These are phyloP conservation scores for Synaphobranchus kaupii DNA, from an alignment of 2,797 vertebrate genomes.

Conservation along the genomic window DNA sequence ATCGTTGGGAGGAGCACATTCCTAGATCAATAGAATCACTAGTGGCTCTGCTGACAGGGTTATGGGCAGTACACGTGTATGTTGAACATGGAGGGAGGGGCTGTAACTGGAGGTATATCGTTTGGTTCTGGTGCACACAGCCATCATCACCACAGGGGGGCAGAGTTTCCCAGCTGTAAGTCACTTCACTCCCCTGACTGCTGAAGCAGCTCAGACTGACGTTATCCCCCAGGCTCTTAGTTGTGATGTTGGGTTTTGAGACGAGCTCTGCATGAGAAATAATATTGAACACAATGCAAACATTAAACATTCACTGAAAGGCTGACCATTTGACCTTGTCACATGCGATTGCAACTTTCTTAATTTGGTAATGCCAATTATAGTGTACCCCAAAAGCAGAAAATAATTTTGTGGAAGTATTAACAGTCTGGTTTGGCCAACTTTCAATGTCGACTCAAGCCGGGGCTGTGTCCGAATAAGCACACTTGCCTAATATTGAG, in stretches of 20 bases:
- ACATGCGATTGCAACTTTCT: too few species aligned
- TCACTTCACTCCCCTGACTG: constrained; percentile 25
- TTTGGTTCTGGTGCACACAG: constrained; percentile 11
- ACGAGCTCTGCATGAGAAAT: constrained; percentile 24
- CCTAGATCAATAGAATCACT: background rate
- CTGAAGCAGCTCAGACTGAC: constrained; percentile 17
- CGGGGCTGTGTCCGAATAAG: too few species aligned
- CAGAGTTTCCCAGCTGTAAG: constrained; percentile 21
- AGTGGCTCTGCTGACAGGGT: constrained; percentile 11
- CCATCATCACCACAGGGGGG: background rate
- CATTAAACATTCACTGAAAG: too few species aligned
- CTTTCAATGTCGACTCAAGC: too few species aligned
- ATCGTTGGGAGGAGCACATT: background rate
- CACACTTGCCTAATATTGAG: too few species aligned
- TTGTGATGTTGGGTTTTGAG: constrained; percentile 22
- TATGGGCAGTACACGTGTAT: constrained; percentile 1
- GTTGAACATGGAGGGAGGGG: background rate
- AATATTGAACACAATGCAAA: background rate
- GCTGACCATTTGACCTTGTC: too few species aligned
- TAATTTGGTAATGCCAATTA: too few species aligned
- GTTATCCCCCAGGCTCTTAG: constrained; percentile 2
- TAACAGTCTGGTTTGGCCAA: too few species aligned
- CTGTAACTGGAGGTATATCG: background rate
- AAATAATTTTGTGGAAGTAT: too few species aligned
- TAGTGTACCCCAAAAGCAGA: too few species aligned